Percentiles rank a stretch among this genome's conserved stretches.
Evolutionary conservation across 2,888 invertebrate species (phyloP).

Genomic region (Anticlea derivata): DNA sequence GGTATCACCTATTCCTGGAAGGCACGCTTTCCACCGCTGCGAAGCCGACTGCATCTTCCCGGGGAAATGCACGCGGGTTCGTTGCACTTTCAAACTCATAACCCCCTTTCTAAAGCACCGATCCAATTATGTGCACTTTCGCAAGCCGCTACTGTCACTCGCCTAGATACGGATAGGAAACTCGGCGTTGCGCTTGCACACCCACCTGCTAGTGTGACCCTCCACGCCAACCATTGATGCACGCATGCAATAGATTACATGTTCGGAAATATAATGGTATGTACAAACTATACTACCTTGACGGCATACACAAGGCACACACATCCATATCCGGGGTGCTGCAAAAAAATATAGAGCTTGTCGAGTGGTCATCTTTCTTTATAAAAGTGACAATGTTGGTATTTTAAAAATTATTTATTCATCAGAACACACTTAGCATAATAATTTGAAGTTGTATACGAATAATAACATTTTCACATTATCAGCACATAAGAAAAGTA

Average conservation of each 20-base stretch:
- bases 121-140: constrained; percentile 85
- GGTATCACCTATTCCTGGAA: constrained; percentile 72
- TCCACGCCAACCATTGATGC: constrained; percentile 35
- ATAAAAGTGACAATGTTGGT: no score
- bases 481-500: constrained; percentile 32
- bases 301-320: not conserved
- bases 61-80: constrained; percentile 80
- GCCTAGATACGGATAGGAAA: constrained; percentile 83
- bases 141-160: constrained; percentile 82
- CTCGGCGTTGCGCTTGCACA: constrained; percentile 67
- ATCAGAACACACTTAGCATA: no score
- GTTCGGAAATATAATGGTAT: constrained; percentile 17
- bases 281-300: constrained; percentile 12
- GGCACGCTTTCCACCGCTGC: constrained; percentile 72
- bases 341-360: not conserved
- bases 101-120: constrained; percentile 84
- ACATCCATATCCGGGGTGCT: not conserved
- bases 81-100: constrained; percentile 83
- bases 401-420: no score
- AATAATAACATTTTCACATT: not conserved
- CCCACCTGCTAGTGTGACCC: constrained; percentile 58
- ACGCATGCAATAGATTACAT: constrained; percentile 24
- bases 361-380: not conserved
- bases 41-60: constrained; percentile 73
- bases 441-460: no score